Conservation (phyloP, 2,888 invertebrate species). For the Holacanthella duospinosa region DNA sequence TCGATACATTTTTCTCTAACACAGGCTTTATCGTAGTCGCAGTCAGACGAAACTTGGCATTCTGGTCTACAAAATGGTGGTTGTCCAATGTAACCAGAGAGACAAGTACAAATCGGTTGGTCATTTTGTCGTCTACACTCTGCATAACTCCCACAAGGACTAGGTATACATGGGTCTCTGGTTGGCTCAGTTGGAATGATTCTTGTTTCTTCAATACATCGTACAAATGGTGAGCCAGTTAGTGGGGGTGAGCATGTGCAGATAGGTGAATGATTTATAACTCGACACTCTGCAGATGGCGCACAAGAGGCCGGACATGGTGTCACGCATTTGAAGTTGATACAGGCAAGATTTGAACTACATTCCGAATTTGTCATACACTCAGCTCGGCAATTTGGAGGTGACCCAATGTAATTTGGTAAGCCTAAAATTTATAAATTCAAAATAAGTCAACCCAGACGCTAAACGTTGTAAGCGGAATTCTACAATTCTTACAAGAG, state of each 20-base stretch:
- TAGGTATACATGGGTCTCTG: conserved; percentile 55
- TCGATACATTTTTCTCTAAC: conserved; percentile 54
- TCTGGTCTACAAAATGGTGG: conserved; percentile 39
- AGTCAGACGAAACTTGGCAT: conserved; percentile 39
- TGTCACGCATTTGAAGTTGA: conserved; percentile 39
- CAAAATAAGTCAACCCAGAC: too few species aligned
- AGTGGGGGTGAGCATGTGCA: too few species aligned
- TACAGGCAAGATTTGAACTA: conserved; percentile 39
- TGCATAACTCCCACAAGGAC: conserved; percentile 69
- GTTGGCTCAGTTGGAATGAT: neutral
- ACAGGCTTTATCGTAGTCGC: conserved; percentile 39
- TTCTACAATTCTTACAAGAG: conserved; percentile 67
- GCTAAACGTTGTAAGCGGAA: conserved; percentile 56
- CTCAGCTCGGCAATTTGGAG: conserved; percentile 38
- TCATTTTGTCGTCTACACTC: conserved; percentile 65
- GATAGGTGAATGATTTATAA: conserved; percentile 51
- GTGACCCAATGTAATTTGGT: conserved; percentile 51
- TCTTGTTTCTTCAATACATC: too few species aligned
- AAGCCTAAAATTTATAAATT: conserved; percentile 42
- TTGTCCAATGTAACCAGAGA: conserved; percentile 41
- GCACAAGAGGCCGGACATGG: conserved; percentile 46
- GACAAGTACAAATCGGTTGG: conserved; percentile 66
- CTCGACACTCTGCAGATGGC: conserved; percentile 49
- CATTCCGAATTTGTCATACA: conserved; percentile 40
- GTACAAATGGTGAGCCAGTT: too few species aligned